These are phyloP conservation scores for Sinocyclocheilus grahami DNA, from an alignment of 2,113 vertebrate genomes.

Conservation along the genomic window DNA sequence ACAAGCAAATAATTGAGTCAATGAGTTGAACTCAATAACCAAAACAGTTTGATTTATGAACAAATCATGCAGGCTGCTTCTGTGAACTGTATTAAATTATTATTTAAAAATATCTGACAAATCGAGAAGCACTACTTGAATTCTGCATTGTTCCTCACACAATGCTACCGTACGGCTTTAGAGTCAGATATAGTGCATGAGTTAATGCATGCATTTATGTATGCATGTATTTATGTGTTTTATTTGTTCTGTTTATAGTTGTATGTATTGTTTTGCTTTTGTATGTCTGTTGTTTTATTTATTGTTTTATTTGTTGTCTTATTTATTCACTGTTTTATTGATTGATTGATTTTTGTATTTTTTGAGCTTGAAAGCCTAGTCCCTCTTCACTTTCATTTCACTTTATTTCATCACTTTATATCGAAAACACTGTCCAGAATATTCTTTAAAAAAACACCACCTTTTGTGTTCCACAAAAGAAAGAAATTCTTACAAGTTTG, in stretches of 20 bases:
- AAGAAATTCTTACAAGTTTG: background rate
- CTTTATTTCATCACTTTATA: slow-evolving; percentile 1
- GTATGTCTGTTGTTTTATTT: too few relatives aligned
- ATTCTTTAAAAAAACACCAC: background rate
- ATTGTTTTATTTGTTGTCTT: too few relatives aligned
- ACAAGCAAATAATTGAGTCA: background rate
- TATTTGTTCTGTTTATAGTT: background rate
- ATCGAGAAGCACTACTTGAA: background rate
- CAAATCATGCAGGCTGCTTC: background rate
- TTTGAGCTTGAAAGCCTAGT: background rate
- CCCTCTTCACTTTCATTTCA: background rate
- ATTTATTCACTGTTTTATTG: too few relatives aligned
- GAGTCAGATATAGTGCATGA: too few relatives aligned
- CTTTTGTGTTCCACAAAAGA: background rate
- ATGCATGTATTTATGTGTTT: background rate
- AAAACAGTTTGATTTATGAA: background rate
- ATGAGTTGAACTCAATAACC: background rate
- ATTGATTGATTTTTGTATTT: background rate
- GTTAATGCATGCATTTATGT: background rate
- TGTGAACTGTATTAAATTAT: background rate
- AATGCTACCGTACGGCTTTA: background rate
- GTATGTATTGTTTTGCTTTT: too few relatives aligned
- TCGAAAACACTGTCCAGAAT: background rate
- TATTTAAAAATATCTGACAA: background rate
- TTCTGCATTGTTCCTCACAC: background rate